Evolutionary conservation across 2,888 invertebrate genomes (phyloP), one percentile per base, ranked within the genome.

Genomic region (Diplazon laetatorius): DNA sequence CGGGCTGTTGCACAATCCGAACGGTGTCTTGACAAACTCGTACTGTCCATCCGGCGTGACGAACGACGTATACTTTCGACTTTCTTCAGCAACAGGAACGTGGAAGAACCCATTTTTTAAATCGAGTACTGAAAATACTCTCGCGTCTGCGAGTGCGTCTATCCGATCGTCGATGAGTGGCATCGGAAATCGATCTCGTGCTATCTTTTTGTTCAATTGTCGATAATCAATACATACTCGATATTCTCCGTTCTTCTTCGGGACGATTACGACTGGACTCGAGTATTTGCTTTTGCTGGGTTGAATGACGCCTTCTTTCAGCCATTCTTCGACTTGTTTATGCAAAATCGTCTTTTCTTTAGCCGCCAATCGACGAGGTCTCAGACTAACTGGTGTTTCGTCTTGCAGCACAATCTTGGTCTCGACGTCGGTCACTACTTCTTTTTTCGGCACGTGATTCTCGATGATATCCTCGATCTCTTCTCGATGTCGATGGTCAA

Each of bases 211-310:
- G 57, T 85, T 85, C 0, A 84, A 20, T 12, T 68, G 69, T 22
- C 84, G 8, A 59, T 79, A 85, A 59, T 84, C 84, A 2, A 84
- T 71, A 68, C 84, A 85, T 1, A 85, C 74, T 4, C 84, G 74
- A 14, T 57, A 39, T 1, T 52, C 30, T 5, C 80, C 83, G 46
- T 82, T 63, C 52, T 83, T 84, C 59, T 85, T 83, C n/a, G 30
- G 22, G 2, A 82, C 80, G 1, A 83, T 71, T 0, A 85, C 80
- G 0, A 83, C 77, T 42, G 68, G 1, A 57, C 68, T 68, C 10
- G 68, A 55, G 18, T 68, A 68, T 18, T n/a, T 55, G 12, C 68
- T 68, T 20, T 12, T 22, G 39, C 57, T 68, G n/a, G 57, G 68
- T 4, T 9, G 55, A 1, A 68, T 44, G 0, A 55, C 4, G 2